Conservation (phyloP, 1,140 invertebrate species). For the Scaptodrosophila lebanonensis region DNA sequence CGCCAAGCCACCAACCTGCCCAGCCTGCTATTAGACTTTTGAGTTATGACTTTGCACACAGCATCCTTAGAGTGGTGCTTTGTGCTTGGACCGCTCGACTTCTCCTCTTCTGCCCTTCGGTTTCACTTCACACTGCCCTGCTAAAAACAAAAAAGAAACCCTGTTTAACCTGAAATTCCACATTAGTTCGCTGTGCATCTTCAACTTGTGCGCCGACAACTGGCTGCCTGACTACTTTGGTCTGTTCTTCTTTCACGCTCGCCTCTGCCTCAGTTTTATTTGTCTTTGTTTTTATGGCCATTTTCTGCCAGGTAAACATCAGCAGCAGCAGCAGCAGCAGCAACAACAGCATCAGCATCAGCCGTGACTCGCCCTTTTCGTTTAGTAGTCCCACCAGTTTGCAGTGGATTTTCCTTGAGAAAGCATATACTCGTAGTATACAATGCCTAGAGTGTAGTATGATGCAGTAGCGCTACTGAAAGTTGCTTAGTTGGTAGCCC, state of each 20-base stretch:
- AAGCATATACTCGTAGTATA: too few relatives aligned
- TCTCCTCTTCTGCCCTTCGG: constrained; percentile 1
- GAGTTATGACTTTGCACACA: constrained; percentile 60
- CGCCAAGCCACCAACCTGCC: not conserved
- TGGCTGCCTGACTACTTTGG: not conserved
- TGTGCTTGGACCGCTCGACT: too few relatives aligned
- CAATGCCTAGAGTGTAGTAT: too few relatives aligned
- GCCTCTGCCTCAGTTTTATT: constrained; percentile 43
- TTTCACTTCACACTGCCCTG: constrained; percentile 17
- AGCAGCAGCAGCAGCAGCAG: too few relatives aligned
- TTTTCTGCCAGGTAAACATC: constrained; percentile 65
- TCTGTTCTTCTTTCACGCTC: constrained; percentile 3
- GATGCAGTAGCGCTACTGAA: too few relatives aligned
- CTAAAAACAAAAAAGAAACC: constrained; percentile 25
- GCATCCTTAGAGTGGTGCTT: constrained; percentile 46
- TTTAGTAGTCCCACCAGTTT: too few relatives aligned
- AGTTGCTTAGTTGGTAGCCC: too few relatives aligned
- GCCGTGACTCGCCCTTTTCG: too few relatives aligned
- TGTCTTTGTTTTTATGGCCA: constrained; percentile 69
- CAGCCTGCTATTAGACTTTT: constrained; percentile 51
- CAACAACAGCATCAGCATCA: too few relatives aligned
- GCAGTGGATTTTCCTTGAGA: too few relatives aligned
- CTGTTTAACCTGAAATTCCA: constrained; percentile 72
- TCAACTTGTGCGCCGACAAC: too few relatives aligned
- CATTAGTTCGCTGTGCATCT: constrained; percentile 41